phyloP scores from a whole-genome alignment of 1,140 invertebrate species.

The Eurosta solidaginis region DNA sequence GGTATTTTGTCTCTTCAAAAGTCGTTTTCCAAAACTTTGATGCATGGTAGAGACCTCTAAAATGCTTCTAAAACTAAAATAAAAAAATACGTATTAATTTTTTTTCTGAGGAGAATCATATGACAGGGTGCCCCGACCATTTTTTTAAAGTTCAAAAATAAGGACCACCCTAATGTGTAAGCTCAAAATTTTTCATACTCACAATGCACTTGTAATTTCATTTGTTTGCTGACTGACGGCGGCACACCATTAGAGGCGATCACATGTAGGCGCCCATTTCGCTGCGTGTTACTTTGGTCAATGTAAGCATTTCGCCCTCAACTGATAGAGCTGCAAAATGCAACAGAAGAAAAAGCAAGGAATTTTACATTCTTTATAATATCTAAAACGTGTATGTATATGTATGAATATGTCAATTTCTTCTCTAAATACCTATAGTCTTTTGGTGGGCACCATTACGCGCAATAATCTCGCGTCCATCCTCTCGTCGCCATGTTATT shows the following conservation, averaged over 20 bases:
- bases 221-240: constrained; percentile 78
- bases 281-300: constrained; percentile 79
- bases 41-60: too few relatives aligned
- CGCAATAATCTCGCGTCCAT: constrained; percentile 79
- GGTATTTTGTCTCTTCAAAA: too few relatives aligned
- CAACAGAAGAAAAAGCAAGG: not conserved
- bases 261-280: constrained; percentile 88
- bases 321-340: constrained; percentile 64
- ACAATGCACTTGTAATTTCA: constrained; percentile 85
- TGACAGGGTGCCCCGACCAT: too few relatives aligned
- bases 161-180: too few relatives aligned
- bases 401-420: not conserved
- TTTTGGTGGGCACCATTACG: constrained; percentile 70
- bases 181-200: constrained; percentile 68
- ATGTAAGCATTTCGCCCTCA: constrained; percentile 75
- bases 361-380: not conserved
- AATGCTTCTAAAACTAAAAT: too few relatives aligned
- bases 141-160: too few relatives aligned
- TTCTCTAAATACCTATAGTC: constrained; percentile 67
- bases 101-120: too few relatives aligned
- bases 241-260: constrained; percentile 80
- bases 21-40: too few relatives aligned
- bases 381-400: not conserved
- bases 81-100: too few relatives aligned
- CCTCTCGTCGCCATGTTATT: constrained; percentile 85